Evolutionary conservation across 2,888 invertebrate species (phyloP).

Genomic region (Drosophila monieri): DNA sequence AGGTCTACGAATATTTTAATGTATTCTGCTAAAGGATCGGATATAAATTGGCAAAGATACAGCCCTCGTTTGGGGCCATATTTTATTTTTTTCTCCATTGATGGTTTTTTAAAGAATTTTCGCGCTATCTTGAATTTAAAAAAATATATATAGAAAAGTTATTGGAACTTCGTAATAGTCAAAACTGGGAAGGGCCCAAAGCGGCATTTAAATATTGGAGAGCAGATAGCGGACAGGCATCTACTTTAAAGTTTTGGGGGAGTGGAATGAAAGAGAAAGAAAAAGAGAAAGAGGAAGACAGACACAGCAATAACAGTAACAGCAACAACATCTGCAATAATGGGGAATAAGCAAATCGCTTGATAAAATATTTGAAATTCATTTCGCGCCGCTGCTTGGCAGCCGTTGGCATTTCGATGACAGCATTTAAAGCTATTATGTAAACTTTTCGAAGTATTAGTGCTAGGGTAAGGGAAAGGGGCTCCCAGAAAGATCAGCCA

Average conservation of each 20-base stretch:
- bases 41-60: no score
- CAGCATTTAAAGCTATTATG: slow-evolving; percentile 76
- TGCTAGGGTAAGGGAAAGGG: not conserved
- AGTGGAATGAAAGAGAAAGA: slow-evolving; percentile 9
- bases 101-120: no score
- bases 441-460: slow-evolving; percentile 40
- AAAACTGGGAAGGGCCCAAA: not conserved
- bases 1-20: not conserved
- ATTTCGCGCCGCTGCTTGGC: slow-evolving; percentile 60
- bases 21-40: not conserved
- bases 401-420: slow-evolving; percentile 69
- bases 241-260: not conserved
- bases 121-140: no score
- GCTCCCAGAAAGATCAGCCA: slow-evolving; percentile 41
- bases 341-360: slow-evolving; percentile 53
- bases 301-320: slow-evolving; percentile 10
- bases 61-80: not conserved
- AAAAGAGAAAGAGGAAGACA: not conserved
- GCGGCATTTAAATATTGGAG: not conserved
- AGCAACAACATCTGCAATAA: slow-evolving; percentile 25
- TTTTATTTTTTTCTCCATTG: no score
- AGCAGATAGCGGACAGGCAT: slow-evolving; percentile 12
- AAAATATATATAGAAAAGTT: not conserved
- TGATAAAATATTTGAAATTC: slow-evolving; percentile 72
- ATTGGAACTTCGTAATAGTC: not conserved